phyloP scores from a whole-genome alignment of 2,113 vertebrate genomes.

The Indri indri region DNA sequence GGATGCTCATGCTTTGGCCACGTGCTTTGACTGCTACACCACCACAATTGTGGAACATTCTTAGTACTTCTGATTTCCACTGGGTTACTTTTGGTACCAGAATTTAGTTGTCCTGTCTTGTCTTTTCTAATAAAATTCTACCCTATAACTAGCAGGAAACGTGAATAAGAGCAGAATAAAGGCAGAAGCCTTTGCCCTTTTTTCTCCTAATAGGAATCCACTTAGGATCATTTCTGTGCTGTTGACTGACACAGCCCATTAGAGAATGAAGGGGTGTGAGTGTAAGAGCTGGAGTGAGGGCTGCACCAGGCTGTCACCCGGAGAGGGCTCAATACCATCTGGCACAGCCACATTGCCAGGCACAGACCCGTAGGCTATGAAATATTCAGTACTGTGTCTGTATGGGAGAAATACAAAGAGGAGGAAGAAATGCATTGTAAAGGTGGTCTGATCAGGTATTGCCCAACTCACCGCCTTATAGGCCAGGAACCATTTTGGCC shows the following conservation, averaged over 20 bases:
- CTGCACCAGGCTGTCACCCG: neutral
- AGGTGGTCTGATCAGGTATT: neutral
- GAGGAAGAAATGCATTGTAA: neutral
- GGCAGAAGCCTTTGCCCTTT: neutral
- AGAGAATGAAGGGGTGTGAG: neutral
- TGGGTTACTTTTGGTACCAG: neutral
- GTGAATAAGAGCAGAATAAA: neutral
- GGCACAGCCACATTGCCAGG: neutral
- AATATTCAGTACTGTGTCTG: neutral
- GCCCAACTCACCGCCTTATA: neutral
- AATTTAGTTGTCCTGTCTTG: neutral
- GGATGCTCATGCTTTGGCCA: neutral
- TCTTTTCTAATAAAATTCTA: constrained; percentile 13
- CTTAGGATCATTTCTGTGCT: neutral
- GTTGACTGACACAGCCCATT: neutral
- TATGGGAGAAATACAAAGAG: neutral
- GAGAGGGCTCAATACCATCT: neutral
- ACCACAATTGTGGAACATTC: neutral
- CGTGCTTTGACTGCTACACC: neutral
- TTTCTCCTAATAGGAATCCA: neutral
- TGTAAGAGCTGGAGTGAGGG: neutral
- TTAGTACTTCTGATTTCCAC: neutral
- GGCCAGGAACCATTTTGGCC: neutral
- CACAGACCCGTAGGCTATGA: neutral
- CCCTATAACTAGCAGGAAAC: neutral